A percentile compares a stretch with the other conserved stretches of the same genome.
phyloP scores from a whole-genome alignment of 1,140 invertebrate genomes.

The Heliconius nattereri region DNA sequence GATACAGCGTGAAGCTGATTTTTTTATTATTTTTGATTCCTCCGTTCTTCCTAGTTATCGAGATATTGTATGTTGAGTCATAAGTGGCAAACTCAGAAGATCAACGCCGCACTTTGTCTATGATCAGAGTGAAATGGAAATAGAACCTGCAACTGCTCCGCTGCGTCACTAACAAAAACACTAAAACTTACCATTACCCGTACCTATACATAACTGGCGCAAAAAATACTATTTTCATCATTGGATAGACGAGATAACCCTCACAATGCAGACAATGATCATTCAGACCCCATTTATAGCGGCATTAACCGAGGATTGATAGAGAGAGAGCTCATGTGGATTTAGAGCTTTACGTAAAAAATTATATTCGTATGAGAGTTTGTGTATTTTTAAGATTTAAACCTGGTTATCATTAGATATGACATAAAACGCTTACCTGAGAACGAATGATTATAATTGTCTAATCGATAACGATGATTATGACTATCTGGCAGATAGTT shows the following conservation, averaged over 20 bases:
- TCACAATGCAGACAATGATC: constrained; percentile 21
- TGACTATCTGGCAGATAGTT: no score
- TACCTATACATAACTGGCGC: background rate
- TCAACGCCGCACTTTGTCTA: no score
- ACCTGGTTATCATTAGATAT: background rate
- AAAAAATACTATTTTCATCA: background rate
- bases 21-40: no score
- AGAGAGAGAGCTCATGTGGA: constrained; percentile 48
- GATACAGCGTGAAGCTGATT: no score
- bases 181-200: background rate
- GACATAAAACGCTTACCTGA: background rate
- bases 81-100: no score
- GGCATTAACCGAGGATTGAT: constrained; percentile 52
- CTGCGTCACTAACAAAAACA: no score
- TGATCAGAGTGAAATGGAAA: no score
- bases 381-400: background rate
- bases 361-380: constrained; percentile 41
- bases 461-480: no score
- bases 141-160: no score
- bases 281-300: constrained; percentile 26
- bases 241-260: constrained; percentile 27
- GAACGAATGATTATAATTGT: background rate
- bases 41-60: no score
- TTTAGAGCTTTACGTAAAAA: constrained; percentile 41
- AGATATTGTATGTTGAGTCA: no score